These are phyloP conservation scores for Myrmecobius fasciatus DNA, from an alignment of 2,113 vertebrate species.

Conservation along the genomic window DNA sequence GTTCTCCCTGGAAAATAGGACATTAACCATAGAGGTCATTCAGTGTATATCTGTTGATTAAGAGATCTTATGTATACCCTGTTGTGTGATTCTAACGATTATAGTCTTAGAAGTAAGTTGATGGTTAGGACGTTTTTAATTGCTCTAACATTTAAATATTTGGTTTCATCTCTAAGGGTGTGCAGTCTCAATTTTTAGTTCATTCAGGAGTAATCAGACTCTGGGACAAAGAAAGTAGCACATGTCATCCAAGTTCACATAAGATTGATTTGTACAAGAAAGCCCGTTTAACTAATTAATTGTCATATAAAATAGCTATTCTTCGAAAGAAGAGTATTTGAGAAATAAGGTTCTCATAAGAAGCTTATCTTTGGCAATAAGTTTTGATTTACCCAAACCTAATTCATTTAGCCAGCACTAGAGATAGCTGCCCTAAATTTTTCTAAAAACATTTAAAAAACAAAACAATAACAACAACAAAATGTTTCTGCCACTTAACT, in stretches of 20 bases:
- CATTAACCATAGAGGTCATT: background rate
- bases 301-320: constrained; percentile 18
- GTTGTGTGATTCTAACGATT: constrained; percentile 16
- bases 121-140: constrained; percentile 13
- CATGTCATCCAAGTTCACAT: constrained; percentile 3
- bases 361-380: background rate
- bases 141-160: constrained; percentile 35
- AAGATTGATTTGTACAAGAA: constrained; percentile 41
- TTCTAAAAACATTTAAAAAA: background rate
- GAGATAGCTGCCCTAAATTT: background rate
- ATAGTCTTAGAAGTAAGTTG: background rate
- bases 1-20: background rate
- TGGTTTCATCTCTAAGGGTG: background rate
- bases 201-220: constrained; percentile 36
- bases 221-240: background rate
- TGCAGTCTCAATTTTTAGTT: background rate
- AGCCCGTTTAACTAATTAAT: constrained; percentile 30
- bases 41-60: constrained; percentile 12
- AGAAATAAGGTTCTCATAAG: constrained; percentile 17
- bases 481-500: background rate
- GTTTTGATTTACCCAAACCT: constrained; percentile 17
- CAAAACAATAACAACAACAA: no score
- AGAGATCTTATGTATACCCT: background rate
- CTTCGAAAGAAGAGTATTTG: background rate
- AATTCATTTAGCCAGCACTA: constrained; percentile 22